Evolutionary conservation across 2,797 vertebrate species (phyloP).

Genomic region (Zalophus californianus): DNA sequence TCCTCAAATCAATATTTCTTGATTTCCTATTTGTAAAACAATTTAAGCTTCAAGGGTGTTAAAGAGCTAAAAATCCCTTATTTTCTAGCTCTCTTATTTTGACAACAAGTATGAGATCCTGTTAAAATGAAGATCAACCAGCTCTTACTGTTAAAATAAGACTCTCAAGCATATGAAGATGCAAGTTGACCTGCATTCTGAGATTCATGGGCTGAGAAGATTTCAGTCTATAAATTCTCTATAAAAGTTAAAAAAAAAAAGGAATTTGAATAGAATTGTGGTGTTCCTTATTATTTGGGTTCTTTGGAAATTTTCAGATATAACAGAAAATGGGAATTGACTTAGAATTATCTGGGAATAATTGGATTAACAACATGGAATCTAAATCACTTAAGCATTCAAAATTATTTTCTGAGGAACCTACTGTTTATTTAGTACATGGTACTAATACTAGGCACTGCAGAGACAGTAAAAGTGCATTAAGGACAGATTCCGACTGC

Average conservation of each 20-base stretch:
- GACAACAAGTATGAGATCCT: background rate
- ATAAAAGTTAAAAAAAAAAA: background rate
- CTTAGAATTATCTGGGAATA: background rate
- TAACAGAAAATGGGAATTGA: constrained; percentile 1
- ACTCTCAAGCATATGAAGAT: background rate
- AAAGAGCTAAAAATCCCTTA: background rate
- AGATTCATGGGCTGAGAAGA: background rate
- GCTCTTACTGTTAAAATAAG: background rate
- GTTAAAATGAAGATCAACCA: background rate
- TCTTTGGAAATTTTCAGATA: constrained; percentile 25
- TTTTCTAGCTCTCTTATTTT: background rate
- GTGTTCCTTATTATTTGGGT: background rate
- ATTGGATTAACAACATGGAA: background rate
- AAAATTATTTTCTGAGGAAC: constrained; percentile 20
- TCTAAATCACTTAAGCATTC: background rate
- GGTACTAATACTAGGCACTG: background rate
- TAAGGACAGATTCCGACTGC: background rate
- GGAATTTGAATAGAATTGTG: background rate
- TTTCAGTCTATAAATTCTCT: background rate
- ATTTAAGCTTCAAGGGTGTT: background rate
- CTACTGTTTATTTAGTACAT: background rate
- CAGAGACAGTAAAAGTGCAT: background rate
- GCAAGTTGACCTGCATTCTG: background rate
- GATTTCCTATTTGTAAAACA: background rate
- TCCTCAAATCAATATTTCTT: background rate